These are phyloP conservation scores for Uloborus diversus DNA, from an alignment of 1,140 invertebrate genomes.

Conservation along the genomic window DNA sequence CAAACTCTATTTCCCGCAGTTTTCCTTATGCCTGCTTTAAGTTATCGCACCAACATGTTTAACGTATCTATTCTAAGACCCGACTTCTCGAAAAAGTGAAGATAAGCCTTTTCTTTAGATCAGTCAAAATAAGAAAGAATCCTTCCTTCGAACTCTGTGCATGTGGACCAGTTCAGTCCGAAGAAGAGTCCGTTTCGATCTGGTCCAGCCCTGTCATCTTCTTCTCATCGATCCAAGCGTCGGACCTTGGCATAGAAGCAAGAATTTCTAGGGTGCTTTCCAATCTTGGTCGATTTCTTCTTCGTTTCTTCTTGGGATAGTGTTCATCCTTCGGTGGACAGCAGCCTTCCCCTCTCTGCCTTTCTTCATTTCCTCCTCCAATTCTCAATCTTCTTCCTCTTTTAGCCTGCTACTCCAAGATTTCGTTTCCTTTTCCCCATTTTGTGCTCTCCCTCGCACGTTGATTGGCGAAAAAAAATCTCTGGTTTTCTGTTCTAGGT, in stretches of 20 bases:
- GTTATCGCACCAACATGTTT: no score
- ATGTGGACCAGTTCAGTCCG: no score
- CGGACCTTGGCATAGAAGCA: slow-evolving; percentile 49
- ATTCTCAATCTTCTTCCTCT: slow-evolving; percentile 20
- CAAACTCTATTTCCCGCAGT: no score
- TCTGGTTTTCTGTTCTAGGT: no score
- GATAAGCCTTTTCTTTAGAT: no score
- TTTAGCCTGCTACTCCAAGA: slow-evolving; percentile 2
- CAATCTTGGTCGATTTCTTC: slow-evolving; percentile 55
- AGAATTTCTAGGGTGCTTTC: slow-evolving; percentile 12
- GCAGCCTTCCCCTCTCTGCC: slow-evolving; percentile 47
- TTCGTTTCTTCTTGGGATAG: slow-evolving; percentile 45
- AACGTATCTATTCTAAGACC: no score
- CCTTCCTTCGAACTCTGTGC: no score
- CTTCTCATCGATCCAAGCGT: slow-evolving; percentile 47
- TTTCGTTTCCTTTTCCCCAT: slow-evolving; percentile 9
- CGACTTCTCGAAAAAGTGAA: no score
- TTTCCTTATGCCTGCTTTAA: no score
- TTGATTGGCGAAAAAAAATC: not conserved
- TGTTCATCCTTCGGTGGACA: slow-evolving; percentile 52
- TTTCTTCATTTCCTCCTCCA: slow-evolving; percentile 52
- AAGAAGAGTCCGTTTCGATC: no score
- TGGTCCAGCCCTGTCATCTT: no score
- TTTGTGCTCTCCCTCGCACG: not conserved
- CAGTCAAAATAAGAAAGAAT: no score